Conservation (phyloP, 1,140 invertebrate species). For the Dendroctonus ponderosae region DNA sequence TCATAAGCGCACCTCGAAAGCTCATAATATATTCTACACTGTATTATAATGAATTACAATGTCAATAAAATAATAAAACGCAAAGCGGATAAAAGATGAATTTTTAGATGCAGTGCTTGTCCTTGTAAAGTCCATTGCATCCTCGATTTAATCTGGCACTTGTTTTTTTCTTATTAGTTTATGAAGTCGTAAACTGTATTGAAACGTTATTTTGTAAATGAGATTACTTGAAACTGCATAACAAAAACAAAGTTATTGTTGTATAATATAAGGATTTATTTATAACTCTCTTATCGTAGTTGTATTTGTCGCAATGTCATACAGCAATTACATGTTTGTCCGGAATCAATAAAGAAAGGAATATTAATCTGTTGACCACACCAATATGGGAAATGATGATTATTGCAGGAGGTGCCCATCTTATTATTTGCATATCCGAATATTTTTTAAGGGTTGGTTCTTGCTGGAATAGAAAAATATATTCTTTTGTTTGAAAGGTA, state of each 20-base stretch:
- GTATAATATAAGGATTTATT: conserved; percentile 21
- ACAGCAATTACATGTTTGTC: conserved; percentile 14
- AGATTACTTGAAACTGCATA: conserved; percentile 28
- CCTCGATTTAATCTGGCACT: conserved; percentile 16
- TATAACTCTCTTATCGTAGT: conserved; percentile 22
- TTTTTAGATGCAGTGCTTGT: background rate
- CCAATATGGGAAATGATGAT: too few species aligned
- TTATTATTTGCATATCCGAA: too few species aligned
- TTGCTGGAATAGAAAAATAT: too few species aligned
- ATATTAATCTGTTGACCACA: too few species aligned
- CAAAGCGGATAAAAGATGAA: background rate
- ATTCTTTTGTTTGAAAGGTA: too few species aligned
- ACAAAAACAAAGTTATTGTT: conserved; percentile 31
- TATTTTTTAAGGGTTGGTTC: too few species aligned
- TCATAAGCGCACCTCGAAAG: background rate
- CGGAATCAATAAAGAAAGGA: background rate
- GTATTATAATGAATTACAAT: background rate
- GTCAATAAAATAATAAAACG: background rate
- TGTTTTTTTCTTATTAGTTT: conserved; percentile 10
- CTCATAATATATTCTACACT: background rate
- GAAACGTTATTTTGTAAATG: conserved; percentile 19
- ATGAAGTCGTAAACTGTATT: conserved; percentile 25
- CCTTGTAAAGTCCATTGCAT: conserved; percentile 29
- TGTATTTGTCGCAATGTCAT: conserved; percentile 26
- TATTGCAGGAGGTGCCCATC: too few species aligned